Evolutionary conservation across 2,113 vertebrate species (phyloP).

Genomic region (Protobothrops mucrosquamatus): DNA sequence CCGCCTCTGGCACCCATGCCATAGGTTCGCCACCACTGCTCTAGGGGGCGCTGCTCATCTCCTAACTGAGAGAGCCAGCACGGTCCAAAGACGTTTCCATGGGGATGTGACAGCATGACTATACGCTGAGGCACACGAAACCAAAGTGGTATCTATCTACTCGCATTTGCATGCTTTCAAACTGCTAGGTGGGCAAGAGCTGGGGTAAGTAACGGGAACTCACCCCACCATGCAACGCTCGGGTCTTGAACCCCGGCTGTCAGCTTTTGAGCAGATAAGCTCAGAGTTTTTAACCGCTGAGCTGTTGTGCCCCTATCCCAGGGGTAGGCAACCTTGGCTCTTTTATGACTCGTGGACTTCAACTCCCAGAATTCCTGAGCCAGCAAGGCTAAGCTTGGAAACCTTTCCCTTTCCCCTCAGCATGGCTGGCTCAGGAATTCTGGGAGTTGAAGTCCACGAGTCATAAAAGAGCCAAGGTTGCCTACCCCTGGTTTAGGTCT

Average conservation of each 20-base stretch:
- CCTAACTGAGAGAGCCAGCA: neutral
- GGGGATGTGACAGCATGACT: neutral
- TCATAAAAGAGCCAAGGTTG: no score
- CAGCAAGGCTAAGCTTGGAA: no score
- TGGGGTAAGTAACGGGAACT: neutral
- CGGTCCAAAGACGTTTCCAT: neutral
- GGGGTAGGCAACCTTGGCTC: no score
- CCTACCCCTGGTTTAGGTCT: no score
- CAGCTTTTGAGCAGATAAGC: neutral
- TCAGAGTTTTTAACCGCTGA: neutral
- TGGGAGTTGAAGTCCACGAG: no score
- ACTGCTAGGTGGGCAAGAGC: neutral
- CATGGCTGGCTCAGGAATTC: no score
- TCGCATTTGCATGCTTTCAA: neutral
- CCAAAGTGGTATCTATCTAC: neutral
- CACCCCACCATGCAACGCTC: rapidly evolving
- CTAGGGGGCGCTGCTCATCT: neutral
- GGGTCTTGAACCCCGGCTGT: neutral
- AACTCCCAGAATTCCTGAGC: no score
- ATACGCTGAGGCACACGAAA: neutral
- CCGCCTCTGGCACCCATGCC: no score
- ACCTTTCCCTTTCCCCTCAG: no score
- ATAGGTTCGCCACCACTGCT: no score
- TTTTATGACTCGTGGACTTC: no score
- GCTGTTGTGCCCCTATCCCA: conserved; percentile 53